A percentile compares a stretch with the other conserved stretches of the same genome.
phyloP scores from a whole-genome alignment of 1,140 invertebrate species.

The Goniozus legneri region DNA sequence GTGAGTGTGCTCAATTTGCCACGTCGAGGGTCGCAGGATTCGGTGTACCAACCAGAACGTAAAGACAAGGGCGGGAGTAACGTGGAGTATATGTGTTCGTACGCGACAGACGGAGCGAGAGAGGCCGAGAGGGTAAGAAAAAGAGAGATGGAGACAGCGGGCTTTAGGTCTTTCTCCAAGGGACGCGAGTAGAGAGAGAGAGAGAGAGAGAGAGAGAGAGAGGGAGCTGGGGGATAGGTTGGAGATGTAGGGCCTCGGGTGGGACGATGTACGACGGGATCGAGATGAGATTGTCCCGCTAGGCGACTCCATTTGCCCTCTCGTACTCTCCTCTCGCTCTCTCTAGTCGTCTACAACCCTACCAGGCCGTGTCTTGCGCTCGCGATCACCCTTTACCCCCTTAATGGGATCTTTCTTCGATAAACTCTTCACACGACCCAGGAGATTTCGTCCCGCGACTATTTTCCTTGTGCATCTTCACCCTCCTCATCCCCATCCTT shows the following conservation, averaged over 20 bases:
- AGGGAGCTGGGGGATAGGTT: constrained; percentile 29
- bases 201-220: constrained; percentile 21
- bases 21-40: constrained; percentile 43
- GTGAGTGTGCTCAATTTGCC: constrained; percentile 52
- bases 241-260: constrained; percentile 51
- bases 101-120: constrained; percentile 19
- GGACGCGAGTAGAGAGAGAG: too few species aligned
- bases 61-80: constrained; percentile 12
- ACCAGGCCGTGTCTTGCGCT: constrained; percentile 19
- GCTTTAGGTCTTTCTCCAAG: too few species aligned
- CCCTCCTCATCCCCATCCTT: too few species aligned
- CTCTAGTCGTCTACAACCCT: neutral
- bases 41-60: constrained; percentile 32
- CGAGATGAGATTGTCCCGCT: constrained; percentile 54
- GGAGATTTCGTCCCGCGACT: constrained; percentile 15
- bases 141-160: constrained; percentile 14
- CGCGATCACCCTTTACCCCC: constrained; percentile 47
- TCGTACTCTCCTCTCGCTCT: constrained; percentile 3
- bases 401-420: constrained; percentile 43
- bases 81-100: neutral
- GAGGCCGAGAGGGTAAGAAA: too few species aligned
- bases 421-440: constrained; percentile 44
- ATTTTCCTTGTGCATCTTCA: too few species aligned
- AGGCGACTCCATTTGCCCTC: constrained; percentile 24
- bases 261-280: constrained; percentile 52